Conservation (phyloP, 2,888 invertebrate genomes). For the Rutpela maculata region DNA sequence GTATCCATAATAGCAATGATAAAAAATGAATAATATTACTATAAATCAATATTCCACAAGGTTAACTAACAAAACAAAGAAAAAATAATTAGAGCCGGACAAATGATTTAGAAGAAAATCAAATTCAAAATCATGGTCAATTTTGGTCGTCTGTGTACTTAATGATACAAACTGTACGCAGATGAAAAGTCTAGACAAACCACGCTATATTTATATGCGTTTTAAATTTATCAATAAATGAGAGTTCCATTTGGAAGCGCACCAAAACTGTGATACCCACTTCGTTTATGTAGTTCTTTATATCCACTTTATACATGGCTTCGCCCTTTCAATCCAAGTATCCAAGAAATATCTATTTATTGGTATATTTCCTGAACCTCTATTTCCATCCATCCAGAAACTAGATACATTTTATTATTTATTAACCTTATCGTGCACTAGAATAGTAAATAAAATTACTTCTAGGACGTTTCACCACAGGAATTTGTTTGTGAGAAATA, state of each 20-base stretch:
- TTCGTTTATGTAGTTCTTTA: constrained; percentile 20
- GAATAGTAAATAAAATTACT: not conserved
- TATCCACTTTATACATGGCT: constrained; percentile 9
- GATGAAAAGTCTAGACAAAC: too few species aligned
- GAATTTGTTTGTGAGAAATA: not conserved
- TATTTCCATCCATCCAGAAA: constrained; percentile 9
- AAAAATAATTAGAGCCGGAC: too few species aligned
- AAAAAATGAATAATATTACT: too few species aligned
- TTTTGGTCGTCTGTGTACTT: too few species aligned
- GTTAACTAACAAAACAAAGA: too few species aligned
- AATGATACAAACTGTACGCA: too few species aligned
- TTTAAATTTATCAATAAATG: not conserved
- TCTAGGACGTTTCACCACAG: too few species aligned
- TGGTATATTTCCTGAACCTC: not conserved
- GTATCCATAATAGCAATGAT: too few species aligned
- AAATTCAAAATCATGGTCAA: too few species aligned
- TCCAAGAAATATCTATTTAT: constrained; percentile 17
- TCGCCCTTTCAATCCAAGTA: not conserved
- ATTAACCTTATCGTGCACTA: not conserved
- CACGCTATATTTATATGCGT: too few species aligned
- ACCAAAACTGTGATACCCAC: constrained; percentile 22
- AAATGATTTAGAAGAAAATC: too few species aligned
- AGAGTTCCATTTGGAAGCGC: constrained; percentile 13
- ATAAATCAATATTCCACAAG: too few species aligned
- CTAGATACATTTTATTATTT: not conserved